phyloP scores from a whole-genome alignment of 2,797 vertebrate genomes.

The Pantherophis alleghaniensis region DNA sequence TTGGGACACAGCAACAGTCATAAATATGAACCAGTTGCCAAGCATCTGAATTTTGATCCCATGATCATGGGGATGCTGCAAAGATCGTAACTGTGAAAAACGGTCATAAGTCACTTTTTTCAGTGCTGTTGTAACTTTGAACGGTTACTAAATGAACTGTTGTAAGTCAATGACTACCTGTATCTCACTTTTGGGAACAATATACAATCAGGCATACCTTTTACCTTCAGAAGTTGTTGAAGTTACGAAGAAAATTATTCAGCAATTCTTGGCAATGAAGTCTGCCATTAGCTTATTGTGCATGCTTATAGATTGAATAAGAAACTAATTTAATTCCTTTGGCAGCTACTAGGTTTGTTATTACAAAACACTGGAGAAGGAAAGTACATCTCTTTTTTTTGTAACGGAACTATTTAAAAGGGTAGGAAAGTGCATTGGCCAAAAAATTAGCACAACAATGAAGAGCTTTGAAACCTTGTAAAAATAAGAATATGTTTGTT shows the following conservation, averaged over 20 bases:
- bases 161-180: background rate
- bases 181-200: background rate
- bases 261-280: background rate
- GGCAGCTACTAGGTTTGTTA: background rate
- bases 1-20: background rate
- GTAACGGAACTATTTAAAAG: background rate
- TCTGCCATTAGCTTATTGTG: background rate
- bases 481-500: background rate
- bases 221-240: background rate
- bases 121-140: background rate
- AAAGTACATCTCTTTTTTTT: background rate
- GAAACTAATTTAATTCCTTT: background rate
- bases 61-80: background rate
- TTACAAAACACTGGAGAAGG: background rate
- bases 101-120: background rate
- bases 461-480: background rate
- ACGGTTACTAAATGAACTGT: background rate
- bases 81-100: background rate
- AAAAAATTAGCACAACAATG: background rate
- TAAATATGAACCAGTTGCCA: background rate
- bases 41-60: background rate
- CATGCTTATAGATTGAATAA: background rate
- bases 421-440: background rate
- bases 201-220: background rate
- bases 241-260: background rate